phyloP scores from a whole-genome alignment of 2,797 vertebrate species.

The Enteromius mattozi region DNA sequence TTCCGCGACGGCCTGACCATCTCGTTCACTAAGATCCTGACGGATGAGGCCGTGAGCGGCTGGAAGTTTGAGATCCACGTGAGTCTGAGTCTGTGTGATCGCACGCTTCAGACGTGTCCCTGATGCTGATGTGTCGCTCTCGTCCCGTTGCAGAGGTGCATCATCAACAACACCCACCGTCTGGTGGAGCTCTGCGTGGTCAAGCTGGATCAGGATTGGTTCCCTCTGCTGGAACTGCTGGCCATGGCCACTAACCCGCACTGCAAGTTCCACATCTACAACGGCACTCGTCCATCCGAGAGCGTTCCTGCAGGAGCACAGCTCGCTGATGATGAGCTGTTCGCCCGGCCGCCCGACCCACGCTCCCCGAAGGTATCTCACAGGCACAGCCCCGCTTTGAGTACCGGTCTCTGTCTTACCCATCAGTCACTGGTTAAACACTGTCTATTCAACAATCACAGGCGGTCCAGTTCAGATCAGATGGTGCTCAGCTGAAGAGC shows the following conservation, averaged over 20 bases:
- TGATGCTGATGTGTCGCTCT: neutral
- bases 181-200: conserved; percentile 96
- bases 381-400: neutral
- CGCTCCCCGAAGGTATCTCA: conserved; percentile 91
- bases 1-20: conserved; percentile 97
- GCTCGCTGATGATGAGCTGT: conserved; percentile 95
- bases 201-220: conserved; percentile 99
- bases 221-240: conserved; percentile 97
- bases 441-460: neutral
- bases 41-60: conserved; percentile 97
- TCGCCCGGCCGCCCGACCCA: conserved; percentile 94
- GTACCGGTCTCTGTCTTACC: neutral
- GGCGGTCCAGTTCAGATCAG: neutral
- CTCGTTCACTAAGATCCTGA: conserved; percentile 99
- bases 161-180: conserved; percentile 98
- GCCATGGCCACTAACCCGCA: conserved; percentile 99
- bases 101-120: neutral
- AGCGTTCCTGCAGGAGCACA: conserved; percentile 93
- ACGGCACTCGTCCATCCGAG: conserved; percentile 97
- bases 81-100: conserved; percentile 69
- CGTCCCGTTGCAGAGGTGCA: conserved; percentile 86
- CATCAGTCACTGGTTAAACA: neutral
- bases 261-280: conserved; percentile 99
- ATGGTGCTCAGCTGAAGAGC: neutral
- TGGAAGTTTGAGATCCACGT: conserved; percentile 99